These are phyloP conservation scores for Philonicus albiceps DNA, from an alignment of 2,888 invertebrate genomes.

Conservation along the genomic window DNA sequence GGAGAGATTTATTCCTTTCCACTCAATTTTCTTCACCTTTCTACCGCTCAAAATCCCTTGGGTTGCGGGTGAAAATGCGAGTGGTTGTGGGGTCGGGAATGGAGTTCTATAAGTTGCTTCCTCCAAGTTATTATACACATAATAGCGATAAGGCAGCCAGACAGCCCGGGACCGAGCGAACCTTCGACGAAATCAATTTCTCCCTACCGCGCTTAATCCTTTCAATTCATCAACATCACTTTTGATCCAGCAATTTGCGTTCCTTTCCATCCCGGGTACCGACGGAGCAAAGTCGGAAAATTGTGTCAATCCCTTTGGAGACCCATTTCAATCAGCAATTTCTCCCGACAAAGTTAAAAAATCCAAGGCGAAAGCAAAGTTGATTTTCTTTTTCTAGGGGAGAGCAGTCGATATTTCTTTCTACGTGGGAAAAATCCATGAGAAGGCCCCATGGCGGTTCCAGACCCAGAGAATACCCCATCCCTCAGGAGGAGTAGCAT, in stretches of 20 bases:
- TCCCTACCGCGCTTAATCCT: slow-evolving; percentile 9
- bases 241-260: slow-evolving; percentile 35
- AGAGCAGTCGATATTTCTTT: neutral
- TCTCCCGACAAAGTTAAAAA: slow-evolving; percentile 22
- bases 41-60: neutral
- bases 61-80: neutral
- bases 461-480: neutral
- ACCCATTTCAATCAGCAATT: slow-evolving; percentile 33
- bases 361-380: neutral
- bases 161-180: neutral
- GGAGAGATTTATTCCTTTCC: neutral
- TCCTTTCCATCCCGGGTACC: slow-evolving; percentile 1
- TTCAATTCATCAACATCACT: slow-evolving; percentile 26
- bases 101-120: neutral
- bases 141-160: neutral
- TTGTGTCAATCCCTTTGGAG: slow-evolving; percentile 31
- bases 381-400: slow-evolving; percentile 17
- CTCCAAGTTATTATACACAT: neutral
- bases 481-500: neutral
- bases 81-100: neutral
- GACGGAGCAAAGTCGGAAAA: slow-evolving; percentile 4
- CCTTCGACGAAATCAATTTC: slow-evolving; percentile 4
- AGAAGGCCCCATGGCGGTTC: neutral
- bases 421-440: neutral
- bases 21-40: neutral